Evolutionary conservation across 2,113 vertebrate genomes (phyloP), one percentile per base, ranked within the genome.

Genomic region (Tupaia chinensis): DNA sequence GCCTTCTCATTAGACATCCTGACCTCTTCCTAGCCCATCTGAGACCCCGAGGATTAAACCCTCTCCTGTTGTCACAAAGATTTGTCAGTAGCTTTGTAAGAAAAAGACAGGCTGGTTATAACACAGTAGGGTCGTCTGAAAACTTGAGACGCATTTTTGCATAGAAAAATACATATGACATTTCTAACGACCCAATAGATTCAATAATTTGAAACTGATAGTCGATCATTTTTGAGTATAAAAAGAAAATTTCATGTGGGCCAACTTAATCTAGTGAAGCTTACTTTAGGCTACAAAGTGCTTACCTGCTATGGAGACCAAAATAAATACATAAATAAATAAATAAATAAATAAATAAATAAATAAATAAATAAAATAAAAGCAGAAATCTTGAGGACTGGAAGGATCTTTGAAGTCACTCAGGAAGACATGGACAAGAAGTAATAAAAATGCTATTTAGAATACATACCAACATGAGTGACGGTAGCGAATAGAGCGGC

Each of bases 391-490:
- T 88, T 96, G 77, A 92, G 54, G 73, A 69, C 7, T 53, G 29
- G 22, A 92, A 9, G 65, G 63, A 77, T 69, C 1, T 5, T 32
- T 61, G 25, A 44, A 14, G 60, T 63, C 76, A 87, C 80, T 96
- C 56, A 77, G 87, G 61, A 73, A 72, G 68, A 81, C 27, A 66
- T 16, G 9, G 34, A 69, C 54, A 27, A 66, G 80, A 77, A 63
- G 66, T 72, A 54, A 82, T 80, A 86, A 63, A 85, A 91, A 65
- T 90, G 34, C 53, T 68, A 72, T 53, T 82, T 84, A 90, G 77
- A 92, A 79, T 29, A 91, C 53, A 83, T 7, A 11, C n/a, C 61
- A 93, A 87, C 15, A 58, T 13, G 29, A 93, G 54, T 63, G 69
- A 78, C 53, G 22, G 14, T 53, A 58, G 79, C 25, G 32, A 81